Evolutionary conservation across 2,888 invertebrate genomes (phyloP), one percentile per base, ranked within the genome.

Genomic region (Ceraclea dissimilis): DNA sequence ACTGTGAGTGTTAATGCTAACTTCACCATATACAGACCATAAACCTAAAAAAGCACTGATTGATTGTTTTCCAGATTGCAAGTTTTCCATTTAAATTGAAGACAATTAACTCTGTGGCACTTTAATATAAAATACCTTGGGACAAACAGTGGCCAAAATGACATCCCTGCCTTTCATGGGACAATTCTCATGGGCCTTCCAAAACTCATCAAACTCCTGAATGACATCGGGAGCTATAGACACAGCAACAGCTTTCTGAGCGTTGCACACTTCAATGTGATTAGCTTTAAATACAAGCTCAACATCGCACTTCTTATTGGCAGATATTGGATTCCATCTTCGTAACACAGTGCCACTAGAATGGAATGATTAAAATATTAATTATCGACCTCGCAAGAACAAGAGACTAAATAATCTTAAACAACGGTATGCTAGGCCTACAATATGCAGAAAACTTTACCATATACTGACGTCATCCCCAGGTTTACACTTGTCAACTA

Each of bases 21-120:
- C 75, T 95, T 94, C 1, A 92, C 88, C 53, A 88, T 74, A 69
- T 91, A 89, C 66, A 94, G 78, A n/a, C 93, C 93, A 70, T 88
- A 93, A 2, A 93, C 83, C 86, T 90, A 67, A 1, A 75, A 75
- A 51, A 55, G 33, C 11, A 31, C 6, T n/a, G n/a, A n/a, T n/a
- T n/a, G n/a, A n/a, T n/a, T n/a, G n/a, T n/a, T n/a, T n/a, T n/a
- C n/a, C n/a, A n/a, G n/a, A n/a, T n/a, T n/a, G n/a, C n/a, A n/a
- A n/a, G n/a, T n/a, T n/a, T n/a, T n/a, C n/a, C n/a, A n/a, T n/a
- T n/a, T n/a, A n/a, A n/a, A n/a, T n/a, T n/a, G n/a, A n/a, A 6
- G 26, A 26, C 26, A 26, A 10, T 26, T 26, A 26, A 26, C 26
- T 26, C 10, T 26, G 10, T 26, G 4, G 26, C 26, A 26, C 4